Conservation (phyloP, 1,140 invertebrate genomes). For the Saccostrea echinata region DNA sequence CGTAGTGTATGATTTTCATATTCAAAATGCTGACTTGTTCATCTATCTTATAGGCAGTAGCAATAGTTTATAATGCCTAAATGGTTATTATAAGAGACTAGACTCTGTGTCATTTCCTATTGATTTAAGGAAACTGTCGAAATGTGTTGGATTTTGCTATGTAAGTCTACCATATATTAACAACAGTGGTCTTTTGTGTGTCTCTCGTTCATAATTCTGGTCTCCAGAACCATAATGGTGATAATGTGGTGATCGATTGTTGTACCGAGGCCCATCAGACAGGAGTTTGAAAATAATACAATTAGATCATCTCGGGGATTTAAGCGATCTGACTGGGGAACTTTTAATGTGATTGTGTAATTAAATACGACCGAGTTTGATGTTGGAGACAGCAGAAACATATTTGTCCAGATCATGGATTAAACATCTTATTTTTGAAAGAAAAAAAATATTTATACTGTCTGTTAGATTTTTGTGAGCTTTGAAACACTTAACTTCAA, state of each 20-base stretch:
- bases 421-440: background rate
- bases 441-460: background rate
- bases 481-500: background rate
- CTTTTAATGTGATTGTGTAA: background rate
- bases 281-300: constrained; percentile 3
- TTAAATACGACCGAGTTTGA: constrained; percentile 3
- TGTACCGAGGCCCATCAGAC: constrained; percentile 7
- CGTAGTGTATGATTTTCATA: no score
- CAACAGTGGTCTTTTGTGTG: background rate
- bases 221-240: background rate
- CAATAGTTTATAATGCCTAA: background rate
- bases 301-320: constrained; percentile 5
- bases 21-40: no score
- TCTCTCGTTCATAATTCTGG: background rate
- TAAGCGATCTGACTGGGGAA: background rate
- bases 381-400: background rate
- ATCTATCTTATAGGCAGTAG: background rate
- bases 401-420: background rate
- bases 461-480: background rate
- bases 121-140: background rate
- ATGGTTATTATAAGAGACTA: background rate
- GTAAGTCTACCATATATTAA: background rate
- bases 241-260: constrained; percentile 3
- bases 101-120: background rate
- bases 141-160: background rate